phyloP scores from a whole-genome alignment of 2,888 invertebrate species.

The Formica aserva region DNA sequence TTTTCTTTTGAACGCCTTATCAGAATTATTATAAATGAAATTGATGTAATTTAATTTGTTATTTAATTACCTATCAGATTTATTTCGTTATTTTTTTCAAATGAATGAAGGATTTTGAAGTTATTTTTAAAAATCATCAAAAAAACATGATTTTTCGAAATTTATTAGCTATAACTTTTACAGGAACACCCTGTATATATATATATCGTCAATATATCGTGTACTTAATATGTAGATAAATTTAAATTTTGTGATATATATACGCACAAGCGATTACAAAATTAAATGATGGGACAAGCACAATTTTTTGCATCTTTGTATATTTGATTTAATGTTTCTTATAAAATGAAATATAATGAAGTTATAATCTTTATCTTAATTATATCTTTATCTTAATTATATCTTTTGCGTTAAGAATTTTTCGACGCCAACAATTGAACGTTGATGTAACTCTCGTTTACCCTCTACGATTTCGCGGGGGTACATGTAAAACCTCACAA shows the following conservation, averaged over 20 bases:
- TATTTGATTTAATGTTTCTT: not conserved
- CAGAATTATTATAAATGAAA: too few species aligned
- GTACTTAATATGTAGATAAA: not conserved
- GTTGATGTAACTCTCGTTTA: not conserved
- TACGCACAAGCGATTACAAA: not conserved
- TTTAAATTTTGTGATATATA: not conserved
- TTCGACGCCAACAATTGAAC: not conserved
- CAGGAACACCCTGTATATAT: not conserved
- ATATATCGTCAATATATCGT: not conserved
- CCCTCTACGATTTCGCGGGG: slow-evolving; percentile 50
- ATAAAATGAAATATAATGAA: not conserved
- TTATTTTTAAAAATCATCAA: too few species aligned
- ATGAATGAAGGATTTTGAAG: too few species aligned
- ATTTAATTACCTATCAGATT: too few species aligned
- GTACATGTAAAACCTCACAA: slow-evolving; percentile 59
- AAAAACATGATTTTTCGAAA: too few species aligned
- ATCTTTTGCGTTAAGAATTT: slow-evolving; percentile 34
- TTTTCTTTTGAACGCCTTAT: too few species aligned
- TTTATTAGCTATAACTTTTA: too few species aligned
- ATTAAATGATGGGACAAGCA: not conserved
- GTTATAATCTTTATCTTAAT: not conserved
- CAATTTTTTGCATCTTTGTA: not conserved
- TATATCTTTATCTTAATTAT: too few species aligned
- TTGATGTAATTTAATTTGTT: too few species aligned
- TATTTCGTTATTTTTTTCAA: too few species aligned